Percentiles rank a stretch among this genome's conserved stretches.
phyloP scores from a whole-genome alignment of 2,888 invertebrate species.

The Nephrotoma guestfalica region DNA sequence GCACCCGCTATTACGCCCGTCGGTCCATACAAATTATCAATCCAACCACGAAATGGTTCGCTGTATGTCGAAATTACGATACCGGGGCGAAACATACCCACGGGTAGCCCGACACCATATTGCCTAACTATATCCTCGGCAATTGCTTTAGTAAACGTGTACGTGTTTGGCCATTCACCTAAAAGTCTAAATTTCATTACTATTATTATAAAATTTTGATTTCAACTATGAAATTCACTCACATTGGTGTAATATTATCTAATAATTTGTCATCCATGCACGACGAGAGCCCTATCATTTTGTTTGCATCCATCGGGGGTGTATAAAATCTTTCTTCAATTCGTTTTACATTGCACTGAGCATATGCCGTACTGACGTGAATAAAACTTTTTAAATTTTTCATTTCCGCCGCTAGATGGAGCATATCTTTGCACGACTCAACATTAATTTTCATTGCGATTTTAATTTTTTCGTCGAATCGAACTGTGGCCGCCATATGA shows the following conservation, averaged over 20 bases:
- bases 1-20: slow-evolving; percentile 60
- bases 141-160: slow-evolving; percentile 80
- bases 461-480: slow-evolving; percentile 61
- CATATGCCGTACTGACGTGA: slow-evolving; percentile 45
- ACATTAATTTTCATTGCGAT: slow-evolving; percentile 61
- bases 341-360: slow-evolving; percentile 34
- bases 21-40: slow-evolving; percentile 82
- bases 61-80: slow-evolving; percentile 57
- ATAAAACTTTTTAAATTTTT: slow-evolving; percentile 32
- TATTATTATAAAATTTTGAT: not conserved
- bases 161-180: slow-evolving; percentile 72
- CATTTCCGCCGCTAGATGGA: slow-evolving; percentile 51
- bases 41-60: slow-evolving; percentile 71
- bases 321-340: slow-evolving; percentile 42
- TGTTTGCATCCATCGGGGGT: slow-evolving; percentile 35
- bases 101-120: slow-evolving; percentile 54
- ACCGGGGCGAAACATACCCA: slow-evolving; percentile 71
- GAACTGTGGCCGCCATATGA: slow-evolving; percentile 42
- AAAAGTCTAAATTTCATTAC: slow-evolving; percentile 36
- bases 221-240: slow-evolving; percentile 9
- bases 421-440: slow-evolving; percentile 46
- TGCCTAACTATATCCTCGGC: slow-evolving; percentile 62
- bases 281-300: slow-evolving; percentile 36
- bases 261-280: slow-evolving; percentile 36
- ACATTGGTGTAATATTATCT: slow-evolving; percentile 38